Evolutionary conservation across 1,140 invertebrate genomes (phyloP).

Genomic region (Oryctes rhinoceros): DNA sequence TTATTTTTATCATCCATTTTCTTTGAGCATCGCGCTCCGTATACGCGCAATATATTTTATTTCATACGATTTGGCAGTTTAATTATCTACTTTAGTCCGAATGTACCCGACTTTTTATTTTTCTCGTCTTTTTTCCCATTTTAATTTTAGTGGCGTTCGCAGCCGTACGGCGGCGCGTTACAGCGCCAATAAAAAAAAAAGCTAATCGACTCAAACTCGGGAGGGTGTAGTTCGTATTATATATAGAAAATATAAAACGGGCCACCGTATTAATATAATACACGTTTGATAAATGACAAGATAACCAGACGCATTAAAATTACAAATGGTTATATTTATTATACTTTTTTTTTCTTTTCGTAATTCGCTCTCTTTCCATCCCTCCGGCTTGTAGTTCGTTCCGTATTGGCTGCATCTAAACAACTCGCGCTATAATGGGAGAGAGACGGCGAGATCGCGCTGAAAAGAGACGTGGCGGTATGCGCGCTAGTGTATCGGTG

Average conservation of each 20-base stretch:
- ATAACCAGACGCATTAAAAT: slow-evolving; percentile 45
- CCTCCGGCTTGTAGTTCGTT: not conserved
- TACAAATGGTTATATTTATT: slow-evolving; percentile 49
- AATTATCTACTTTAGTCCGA: not conserved
- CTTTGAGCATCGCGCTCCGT: not conserved
- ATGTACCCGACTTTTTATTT: not conserved
- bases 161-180: not conserved
- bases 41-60: not conserved
- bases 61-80: not conserved
- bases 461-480: not conserved
- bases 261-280: slow-evolving; percentile 43
- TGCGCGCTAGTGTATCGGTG: not conserved
- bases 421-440: not conserved
- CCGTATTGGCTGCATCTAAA: not conserved
- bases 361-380: not conserved
- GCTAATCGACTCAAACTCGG: slow-evolving; percentile 1
- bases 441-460: not conserved
- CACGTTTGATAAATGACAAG: slow-evolving; percentile 50
- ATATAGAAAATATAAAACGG: slow-evolving; percentile 1
- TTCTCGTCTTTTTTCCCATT: not conserved
- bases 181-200: slow-evolving; percentile 26
- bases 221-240: slow-evolving; percentile 23
- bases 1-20: no score
- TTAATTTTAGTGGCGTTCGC: not conserved
- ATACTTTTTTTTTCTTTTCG: slow-evolving; percentile 1